phyloP scores from a whole-genome alignment of 2,888 invertebrate species.

The Thalpophila matura region DNA sequence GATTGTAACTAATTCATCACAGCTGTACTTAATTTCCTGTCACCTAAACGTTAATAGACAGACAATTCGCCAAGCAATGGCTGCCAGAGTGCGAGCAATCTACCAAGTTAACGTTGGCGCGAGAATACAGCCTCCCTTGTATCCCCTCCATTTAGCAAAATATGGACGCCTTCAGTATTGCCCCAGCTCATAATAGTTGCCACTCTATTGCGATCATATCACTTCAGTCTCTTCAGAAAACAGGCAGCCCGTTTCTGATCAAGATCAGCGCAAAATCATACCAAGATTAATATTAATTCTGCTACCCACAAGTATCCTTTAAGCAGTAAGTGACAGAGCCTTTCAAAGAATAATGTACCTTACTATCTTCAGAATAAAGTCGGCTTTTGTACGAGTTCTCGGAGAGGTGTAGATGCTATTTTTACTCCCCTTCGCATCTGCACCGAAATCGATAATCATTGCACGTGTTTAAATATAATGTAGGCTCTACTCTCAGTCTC shows the following conservation, averaged over 20 bases:
- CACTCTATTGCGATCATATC: neutral
- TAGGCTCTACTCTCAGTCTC: constrained; percentile 20
- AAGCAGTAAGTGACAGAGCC: constrained; percentile 55
- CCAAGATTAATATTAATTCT: constrained; percentile 58
- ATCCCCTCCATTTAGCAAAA: constrained; percentile 49
- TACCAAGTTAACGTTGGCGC: constrained; percentile 47
- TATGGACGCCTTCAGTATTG: constrained; percentile 35
- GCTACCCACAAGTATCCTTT: constrained; percentile 23
- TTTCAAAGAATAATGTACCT: constrained; percentile 55
- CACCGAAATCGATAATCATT: constrained; percentile 76
- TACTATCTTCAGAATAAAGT: constrained; percentile 58
- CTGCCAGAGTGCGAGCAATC: constrained; percentile 26
- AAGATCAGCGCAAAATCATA: constrained; percentile 45
- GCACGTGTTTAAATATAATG: constrained; percentile 62
- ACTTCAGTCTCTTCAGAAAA: neutral
- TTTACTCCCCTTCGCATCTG: constrained; percentile 72
- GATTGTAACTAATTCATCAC: constrained; percentile 5
- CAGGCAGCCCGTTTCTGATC: constrained; percentile 3
- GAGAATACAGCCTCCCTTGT: constrained; percentile 45
- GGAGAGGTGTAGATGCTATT: constrained; percentile 70
- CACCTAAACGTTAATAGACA: constrained; percentile 31
- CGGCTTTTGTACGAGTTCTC: constrained; percentile 46
- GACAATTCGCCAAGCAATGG: constrained; percentile 46
- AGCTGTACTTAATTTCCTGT: constrained; percentile 28
- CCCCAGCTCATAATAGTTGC: neutral